Evolutionary conservation across 2,888 invertebrate genomes (phyloP).

Genomic region (Eurytoma adleriae): DNA sequence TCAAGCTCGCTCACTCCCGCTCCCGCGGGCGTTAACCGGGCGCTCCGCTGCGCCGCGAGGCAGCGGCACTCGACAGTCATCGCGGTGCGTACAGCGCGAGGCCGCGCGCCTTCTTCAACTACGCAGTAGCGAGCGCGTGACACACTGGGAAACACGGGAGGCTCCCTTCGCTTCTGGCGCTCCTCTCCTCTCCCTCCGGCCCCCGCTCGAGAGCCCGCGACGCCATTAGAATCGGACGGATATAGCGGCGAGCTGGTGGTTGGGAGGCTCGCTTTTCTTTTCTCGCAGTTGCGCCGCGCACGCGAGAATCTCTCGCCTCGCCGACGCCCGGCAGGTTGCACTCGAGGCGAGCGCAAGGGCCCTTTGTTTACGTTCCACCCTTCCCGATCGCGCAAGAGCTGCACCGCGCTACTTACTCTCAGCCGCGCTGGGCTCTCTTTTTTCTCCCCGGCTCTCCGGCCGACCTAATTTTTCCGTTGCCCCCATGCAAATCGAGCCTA

Average conservation of each 20-base stretch:
- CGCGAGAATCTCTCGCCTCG: not conserved
- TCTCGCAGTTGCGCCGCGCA: not conserved
- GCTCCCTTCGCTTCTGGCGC: slow-evolving; percentile 54
- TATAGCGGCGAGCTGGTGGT: slow-evolving; percentile 61
- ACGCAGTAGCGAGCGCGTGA: slow-evolving; percentile 59
- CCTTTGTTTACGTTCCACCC: slow-evolving; percentile 45
- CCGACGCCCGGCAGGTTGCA: slow-evolving; percentile 42
- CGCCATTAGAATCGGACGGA: slow-evolving; percentile 66
- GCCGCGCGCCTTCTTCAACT: slow-evolving; percentile 21
- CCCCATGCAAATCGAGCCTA: too few species aligned
- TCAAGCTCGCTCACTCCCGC: slow-evolving; percentile 31
- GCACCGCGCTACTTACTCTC: not conserved
- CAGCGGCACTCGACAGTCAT: slow-evolving; percentile 38
- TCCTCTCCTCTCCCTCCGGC: slow-evolving; percentile 33
- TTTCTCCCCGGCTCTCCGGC: not conserved
- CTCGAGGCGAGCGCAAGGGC: slow-evolving; percentile 1
- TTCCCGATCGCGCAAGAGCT: not conserved
- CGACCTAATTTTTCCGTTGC: slow-evolving; percentile 5
- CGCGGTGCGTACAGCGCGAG: not conserved
- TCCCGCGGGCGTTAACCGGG: slow-evolving; percentile 43
- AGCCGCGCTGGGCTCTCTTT: too few species aligned
- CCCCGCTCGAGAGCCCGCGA: slow-evolving; percentile 51
- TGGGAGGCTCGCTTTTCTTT: not conserved
- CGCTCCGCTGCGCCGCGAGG: slow-evolving; percentile 22
- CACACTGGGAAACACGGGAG: slow-evolving; percentile 68